These are phyloP conservation scores for Alfaro cultratus DNA, from an alignment of 2,797 vertebrate species.

Conservation along the genomic window DNA sequence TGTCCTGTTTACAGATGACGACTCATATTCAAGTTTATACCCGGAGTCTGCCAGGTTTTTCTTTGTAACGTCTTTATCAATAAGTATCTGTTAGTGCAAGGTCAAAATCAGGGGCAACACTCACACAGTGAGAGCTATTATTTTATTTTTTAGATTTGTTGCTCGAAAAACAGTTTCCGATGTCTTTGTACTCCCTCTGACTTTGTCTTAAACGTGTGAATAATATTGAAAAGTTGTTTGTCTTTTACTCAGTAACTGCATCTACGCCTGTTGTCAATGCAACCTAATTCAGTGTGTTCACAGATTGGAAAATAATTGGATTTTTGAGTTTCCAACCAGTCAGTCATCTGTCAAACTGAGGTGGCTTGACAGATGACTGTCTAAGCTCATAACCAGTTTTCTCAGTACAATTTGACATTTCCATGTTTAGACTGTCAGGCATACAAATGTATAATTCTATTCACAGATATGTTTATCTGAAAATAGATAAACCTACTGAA, in stretches of 20 bases:
- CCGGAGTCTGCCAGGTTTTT: neutral
- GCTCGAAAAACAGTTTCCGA: neutral
- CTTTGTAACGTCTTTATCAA: neutral
- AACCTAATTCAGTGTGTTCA: neutral
- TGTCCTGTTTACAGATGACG: neutral
- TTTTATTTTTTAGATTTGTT: constrained; percentile 1
- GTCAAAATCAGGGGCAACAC: neutral
- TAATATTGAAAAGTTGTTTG: neutral
- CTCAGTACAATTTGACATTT: neutral
- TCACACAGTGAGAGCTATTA: neutral
- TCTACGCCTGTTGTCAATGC: neutral
- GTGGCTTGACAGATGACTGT: neutral
- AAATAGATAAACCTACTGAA: neutral
- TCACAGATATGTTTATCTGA: neutral
- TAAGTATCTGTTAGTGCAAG: neutral
- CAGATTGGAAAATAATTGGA: neutral
- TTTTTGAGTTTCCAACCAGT: neutral
- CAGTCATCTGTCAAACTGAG: neutral
- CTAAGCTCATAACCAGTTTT: neutral
- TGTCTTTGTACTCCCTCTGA: neutral
- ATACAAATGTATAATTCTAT: too few relatives aligned
- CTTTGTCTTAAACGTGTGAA: neutral
- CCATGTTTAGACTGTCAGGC: neutral
- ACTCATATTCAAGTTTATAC: neutral
- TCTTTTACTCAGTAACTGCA: neutral